These are phyloP conservation scores for Rhingia rostrata DNA, from an alignment of 2,888 invertebrate genomes.

Conservation along the genomic window DNA sequence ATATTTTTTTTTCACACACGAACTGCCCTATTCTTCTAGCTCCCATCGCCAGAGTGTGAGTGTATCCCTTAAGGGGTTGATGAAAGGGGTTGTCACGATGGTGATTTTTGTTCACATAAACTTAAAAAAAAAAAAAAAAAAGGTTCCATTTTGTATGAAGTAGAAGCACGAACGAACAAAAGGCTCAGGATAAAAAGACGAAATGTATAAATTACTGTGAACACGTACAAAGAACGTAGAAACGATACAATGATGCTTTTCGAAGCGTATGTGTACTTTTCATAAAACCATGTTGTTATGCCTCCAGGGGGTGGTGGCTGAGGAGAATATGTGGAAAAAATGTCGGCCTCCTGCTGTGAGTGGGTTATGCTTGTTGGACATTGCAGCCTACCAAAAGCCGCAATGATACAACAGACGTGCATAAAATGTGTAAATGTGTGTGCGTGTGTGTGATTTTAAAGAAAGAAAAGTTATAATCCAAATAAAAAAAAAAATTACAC, in stretches of 20 bases:
- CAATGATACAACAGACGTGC: conserved; percentile 12
- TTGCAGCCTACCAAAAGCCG: conserved; percentile 10
- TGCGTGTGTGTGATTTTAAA: neutral
- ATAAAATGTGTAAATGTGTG: conserved; percentile 1
- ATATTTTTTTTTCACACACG: conserved; percentile 48
- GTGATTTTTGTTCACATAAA: conserved; percentile 32
- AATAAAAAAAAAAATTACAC: neutral
- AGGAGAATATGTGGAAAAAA: conserved; percentile 8
- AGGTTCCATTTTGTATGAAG: conserved; percentile 25
- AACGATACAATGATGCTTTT: conserved; percentile 39
- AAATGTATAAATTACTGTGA: conserved; percentile 28
- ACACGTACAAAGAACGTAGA: conserved; percentile 21
- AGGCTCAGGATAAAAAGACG: conserved; percentile 9
- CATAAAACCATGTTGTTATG: conserved; percentile 14
- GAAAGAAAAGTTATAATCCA: conserved; percentile 16
- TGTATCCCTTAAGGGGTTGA: conserved; percentile 41
- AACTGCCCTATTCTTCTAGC: conserved; percentile 25
- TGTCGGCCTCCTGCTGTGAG: conserved; percentile 10
- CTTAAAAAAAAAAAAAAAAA: conserved; percentile 5
- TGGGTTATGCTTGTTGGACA: conserved; percentile 34
- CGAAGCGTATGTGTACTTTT: conserved; percentile 34
- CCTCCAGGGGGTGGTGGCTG: neutral
- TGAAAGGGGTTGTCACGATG: conserved; percentile 38
- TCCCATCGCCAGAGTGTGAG: neutral
- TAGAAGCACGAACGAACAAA: conserved; percentile 31